These are phyloP conservation scores for Ascidia mentula DNA, from an alignment of 23 tunicate species.

Conservation along the genomic window DNA sequence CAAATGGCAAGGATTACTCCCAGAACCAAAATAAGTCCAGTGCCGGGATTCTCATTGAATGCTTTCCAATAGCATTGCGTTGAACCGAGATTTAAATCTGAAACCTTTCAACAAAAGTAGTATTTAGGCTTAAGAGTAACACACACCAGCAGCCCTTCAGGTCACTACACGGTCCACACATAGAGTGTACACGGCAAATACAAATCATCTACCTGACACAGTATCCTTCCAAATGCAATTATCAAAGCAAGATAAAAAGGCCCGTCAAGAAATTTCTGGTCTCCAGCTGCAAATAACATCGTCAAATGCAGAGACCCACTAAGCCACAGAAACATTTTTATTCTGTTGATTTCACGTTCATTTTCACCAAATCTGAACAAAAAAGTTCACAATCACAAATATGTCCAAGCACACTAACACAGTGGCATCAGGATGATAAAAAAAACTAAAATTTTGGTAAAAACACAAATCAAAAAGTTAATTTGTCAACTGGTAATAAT, in stretches of 20 bases:
- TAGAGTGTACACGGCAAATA: too few relatives aligned
- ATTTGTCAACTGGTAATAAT: too few relatives aligned
- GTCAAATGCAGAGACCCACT: slow-evolving; percentile 2
- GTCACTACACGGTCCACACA: too few relatives aligned
- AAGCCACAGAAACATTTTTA: background rate
- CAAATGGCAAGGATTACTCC: slow-evolving; percentile 40
- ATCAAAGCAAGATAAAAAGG: slow-evolving; percentile 22
- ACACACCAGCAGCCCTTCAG: too few relatives aligned
- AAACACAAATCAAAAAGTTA: too few relatives aligned
- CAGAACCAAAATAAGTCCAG: slow-evolving; percentile 31
- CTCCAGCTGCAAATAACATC: slow-evolving; percentile 19
- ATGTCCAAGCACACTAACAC: too few relatives aligned
- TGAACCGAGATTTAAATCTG: background rate
- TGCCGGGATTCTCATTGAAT: slow-evolving; percentile 26
- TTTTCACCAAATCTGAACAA: too few relatives aligned
- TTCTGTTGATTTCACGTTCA: too few relatives aligned
- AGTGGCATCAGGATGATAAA: too few relatives aligned
- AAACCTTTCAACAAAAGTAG: slow-evolving; percentile 9
- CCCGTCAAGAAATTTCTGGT: slow-evolving; percentile 17
- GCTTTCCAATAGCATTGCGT: slow-evolving; percentile 52
- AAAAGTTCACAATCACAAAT: too few relatives aligned
- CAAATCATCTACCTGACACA: slow-evolving; percentile 17
- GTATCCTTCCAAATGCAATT: background rate
- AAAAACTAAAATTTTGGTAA: too few relatives aligned
- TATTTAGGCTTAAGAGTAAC: too few relatives aligned